Evolutionary conservation across 1,140 invertebrate species (phyloP), one percentile per base, ranked within the genome.

Genomic region (Battus philenor): DNA sequence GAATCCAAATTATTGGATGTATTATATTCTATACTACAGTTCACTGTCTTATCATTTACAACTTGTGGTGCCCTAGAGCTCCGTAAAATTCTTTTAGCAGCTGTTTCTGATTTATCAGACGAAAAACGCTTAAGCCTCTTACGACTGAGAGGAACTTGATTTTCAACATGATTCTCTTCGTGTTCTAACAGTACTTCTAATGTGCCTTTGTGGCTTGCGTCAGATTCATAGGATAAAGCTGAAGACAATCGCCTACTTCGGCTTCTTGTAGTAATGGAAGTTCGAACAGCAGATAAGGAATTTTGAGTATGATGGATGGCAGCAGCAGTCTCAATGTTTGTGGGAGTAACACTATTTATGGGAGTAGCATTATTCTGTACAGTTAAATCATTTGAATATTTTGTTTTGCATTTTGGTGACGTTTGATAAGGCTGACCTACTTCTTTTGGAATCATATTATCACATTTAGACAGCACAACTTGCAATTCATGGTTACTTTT

Each of bases 181-280:
- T 56, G 6, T 24, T 43, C n/a, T 24, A 6, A 17, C 1, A 11
- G 15, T 26, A 4, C 0, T 17, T 11, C 17, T 4, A 6, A 10
- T 4, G 7, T 9, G 7, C 20, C 16, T 24, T 27, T 41, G 7
- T 9, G 26, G 4, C 15, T n/a, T 4, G 1, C 2, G 7, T 41
- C 13, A 10, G 22, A 15, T 3, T n/a, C 17, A 16, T 15, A 27
- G 9, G 24, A 41, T n/a, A 27, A 11, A 17, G 32, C 29, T 41
- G 20, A 12, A 9, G 30, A 17, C 9, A 44, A 20, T 10, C 20
- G 15, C 34, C 29, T 50, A 16, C 41, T 38, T 13, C 17, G 26
- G 38, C 41, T 48, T 34, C 47, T 41, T 17, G 47, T 48, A 17
- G 30, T 41, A 10, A 39, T 9, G 0, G 33, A 34, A 20, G 1